These are phyloP conservation scores for Dasyornis broadbenti DNA, from an alignment of 2,113 vertebrate species.

Conservation along the genomic window DNA sequence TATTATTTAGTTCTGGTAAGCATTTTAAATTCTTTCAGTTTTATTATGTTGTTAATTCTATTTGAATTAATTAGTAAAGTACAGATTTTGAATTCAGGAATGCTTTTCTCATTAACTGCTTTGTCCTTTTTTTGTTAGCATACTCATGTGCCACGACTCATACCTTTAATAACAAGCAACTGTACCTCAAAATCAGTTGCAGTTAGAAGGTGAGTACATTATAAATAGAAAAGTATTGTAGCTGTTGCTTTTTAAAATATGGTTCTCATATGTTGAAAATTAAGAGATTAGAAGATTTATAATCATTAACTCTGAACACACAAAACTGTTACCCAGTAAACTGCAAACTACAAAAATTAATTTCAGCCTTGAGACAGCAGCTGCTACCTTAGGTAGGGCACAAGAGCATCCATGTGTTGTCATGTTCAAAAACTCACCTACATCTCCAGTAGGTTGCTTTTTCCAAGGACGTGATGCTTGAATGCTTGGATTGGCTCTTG, in stretches of 20 bases:
- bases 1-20: not conserved
- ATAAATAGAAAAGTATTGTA: not conserved
- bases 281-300: not conserved
- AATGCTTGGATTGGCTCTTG: not conserved
- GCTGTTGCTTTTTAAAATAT: not conserved
- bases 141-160: conserved; percentile 94
- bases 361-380: not conserved
- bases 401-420: not conserved
- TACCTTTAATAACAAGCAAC: conserved; percentile 96
- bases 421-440: not conserved
- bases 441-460: not conserved
- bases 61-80: not conserved
- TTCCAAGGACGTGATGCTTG: not conserved
- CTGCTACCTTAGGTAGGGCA: not conserved
- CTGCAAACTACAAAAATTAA: not conserved
- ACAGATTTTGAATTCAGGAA: not conserved
- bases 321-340: not conserved
- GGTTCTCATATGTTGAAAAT: not conserved
- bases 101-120: not conserved
- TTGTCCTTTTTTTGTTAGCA: conserved; percentile 72
- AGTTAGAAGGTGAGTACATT: conserved; percentile 85
- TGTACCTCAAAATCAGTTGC: conserved; percentile 96
- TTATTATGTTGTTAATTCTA: not conserved
- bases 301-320: not conserved
- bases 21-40: not conserved